These are phyloP conservation scores for Aldrovandia affinis DNA, from an alignment of 2,797 vertebrate genomes.

Conservation along the genomic window DNA sequence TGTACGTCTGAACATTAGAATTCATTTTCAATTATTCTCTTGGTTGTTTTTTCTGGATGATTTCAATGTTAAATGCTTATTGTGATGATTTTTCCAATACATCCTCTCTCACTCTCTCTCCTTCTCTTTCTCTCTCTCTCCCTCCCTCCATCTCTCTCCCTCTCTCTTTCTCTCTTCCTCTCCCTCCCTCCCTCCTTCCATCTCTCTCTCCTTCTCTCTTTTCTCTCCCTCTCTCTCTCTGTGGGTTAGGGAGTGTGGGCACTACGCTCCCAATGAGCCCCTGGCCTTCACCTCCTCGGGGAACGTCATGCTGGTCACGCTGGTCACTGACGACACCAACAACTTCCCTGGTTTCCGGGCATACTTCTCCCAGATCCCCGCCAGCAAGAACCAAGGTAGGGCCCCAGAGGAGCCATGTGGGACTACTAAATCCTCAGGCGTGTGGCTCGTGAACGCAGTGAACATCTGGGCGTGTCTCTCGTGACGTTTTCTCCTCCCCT, in stretches of 20 bases:
- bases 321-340: constrained; percentile 75
- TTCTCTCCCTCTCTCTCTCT: constrained; percentile 32
- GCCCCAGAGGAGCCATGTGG: too few species aligned
- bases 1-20: too few species aligned
- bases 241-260: constrained; percentile 83
- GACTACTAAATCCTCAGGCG: neutral
- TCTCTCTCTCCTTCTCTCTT: too few species aligned
- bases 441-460: neutral
- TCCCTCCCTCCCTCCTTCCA: too few species aligned
- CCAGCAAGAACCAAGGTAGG: constrained; percentile 18
- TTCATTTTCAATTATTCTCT: too few species aligned
- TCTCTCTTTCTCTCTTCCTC: too few species aligned
- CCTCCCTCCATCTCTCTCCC: too few species aligned
- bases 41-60: too few species aligned
- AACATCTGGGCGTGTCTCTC: neutral
- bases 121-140: too few species aligned
- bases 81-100: too few species aligned
- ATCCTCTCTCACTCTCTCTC: too few species aligned
- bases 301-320: constrained; percentile 87
- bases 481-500: constrained; percentile 32
- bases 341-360: constrained; percentile 88
- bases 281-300: constrained; percentile 89
- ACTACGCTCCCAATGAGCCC: constrained; percentile 80
- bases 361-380: constrained; percentile 75
- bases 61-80: too few species aligned